phyloP scores from a whole-genome alignment of 2,113 vertebrate genomes.

The Pipa parva region DNA sequence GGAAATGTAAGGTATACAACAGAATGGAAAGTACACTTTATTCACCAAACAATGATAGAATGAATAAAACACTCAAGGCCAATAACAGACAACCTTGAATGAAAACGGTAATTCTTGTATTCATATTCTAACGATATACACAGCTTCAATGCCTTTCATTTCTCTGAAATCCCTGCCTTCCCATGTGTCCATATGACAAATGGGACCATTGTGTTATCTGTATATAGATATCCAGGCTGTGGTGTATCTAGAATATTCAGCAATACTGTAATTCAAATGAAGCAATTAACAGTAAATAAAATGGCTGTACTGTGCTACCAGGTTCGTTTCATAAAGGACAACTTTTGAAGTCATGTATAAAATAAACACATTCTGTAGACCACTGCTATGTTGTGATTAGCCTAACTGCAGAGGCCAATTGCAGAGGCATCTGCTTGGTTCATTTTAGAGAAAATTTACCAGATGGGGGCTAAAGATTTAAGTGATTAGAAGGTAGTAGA shows the following conservation, averaged over 20 bases:
- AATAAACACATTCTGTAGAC: constrained; percentile 63
- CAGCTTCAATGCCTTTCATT: constrained; percentile 1
- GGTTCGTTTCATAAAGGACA: constrained; percentile 66
- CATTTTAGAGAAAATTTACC: constrained; percentile 82
- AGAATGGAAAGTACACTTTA: too few species aligned
- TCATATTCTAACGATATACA: constrained; percentile 21
- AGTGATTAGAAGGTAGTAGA: constrained; percentile 96
- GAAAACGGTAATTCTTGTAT: constrained; percentile 5
- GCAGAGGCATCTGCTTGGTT: constrained; percentile 86
- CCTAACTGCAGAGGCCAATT: constrained; percentile 81
- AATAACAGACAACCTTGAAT: constrained; percentile 17
- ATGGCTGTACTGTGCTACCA: constrained; percentile 59
- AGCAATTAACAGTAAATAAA: constrained; percentile 67
- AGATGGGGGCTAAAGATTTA: constrained; percentile 96
- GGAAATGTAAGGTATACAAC: too few species aligned
- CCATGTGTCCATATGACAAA: constrained; percentile 51
- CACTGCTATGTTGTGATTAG: constrained; percentile 70
- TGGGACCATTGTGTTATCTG: constrained; percentile 47
- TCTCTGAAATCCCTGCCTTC: constrained; percentile 24
- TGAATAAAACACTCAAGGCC: constrained; percentile 7
- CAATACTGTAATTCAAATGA: constrained; percentile 66
- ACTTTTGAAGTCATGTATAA: constrained; percentile 67
- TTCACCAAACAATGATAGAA: too few species aligned
- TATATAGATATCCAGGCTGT: constrained; percentile 46
- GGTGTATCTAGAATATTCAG: constrained; percentile 51